Evolutionary conservation across 2,113 vertebrate genomes (phyloP), one percentile per base, ranked within the genome.

Genomic region (Cygnus buccinator): DNA sequence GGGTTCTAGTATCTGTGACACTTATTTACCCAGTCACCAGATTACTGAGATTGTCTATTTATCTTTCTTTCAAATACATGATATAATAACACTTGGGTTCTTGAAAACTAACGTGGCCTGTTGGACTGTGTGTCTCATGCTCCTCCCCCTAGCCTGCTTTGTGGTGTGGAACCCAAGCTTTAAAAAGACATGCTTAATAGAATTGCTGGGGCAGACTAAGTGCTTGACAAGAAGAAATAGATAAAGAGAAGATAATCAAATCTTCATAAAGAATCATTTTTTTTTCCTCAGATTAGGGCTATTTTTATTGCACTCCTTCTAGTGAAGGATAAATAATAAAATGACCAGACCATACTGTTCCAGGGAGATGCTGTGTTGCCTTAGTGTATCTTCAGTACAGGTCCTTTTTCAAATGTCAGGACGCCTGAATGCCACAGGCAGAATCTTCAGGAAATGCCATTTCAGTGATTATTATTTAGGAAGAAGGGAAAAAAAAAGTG

Each of bases 391-490:
- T 91, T 75, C 44, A 92, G 74, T 29, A 23, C 44, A 50, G 39
- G 20, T 43, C 46, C 39, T 88, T 39, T 93, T 88, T 83, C 52
- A 95, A 92, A 90, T 75, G 85, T 57, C 92, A 92, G 19, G 26
- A 4, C 61, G 41, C n/a, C 72, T 95, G 82, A 79, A 84, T 81
- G 78, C 88, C 92, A 81, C 67, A 74, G 67, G 46, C 79, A 93
- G 71, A 79, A 83, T 88, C 28, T 35, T 86, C 44, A 83, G 5
- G 72, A 96, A 93, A 88, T 91, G 87, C 84, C 72, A 71, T 67
- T 94, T 94, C 90, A 90, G 84, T 81, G 84, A 44, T 87, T 82
- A 94, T 28, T 28, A 41, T 80, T 87, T 86, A 28, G 25, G 48
- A 48, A 48, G 46, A 21, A 48, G 19, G 10, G 11, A 6, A 48